phyloP scores from a whole-genome alignment of 2,113 vertebrate genomes.

The Etia nguti region DNA sequence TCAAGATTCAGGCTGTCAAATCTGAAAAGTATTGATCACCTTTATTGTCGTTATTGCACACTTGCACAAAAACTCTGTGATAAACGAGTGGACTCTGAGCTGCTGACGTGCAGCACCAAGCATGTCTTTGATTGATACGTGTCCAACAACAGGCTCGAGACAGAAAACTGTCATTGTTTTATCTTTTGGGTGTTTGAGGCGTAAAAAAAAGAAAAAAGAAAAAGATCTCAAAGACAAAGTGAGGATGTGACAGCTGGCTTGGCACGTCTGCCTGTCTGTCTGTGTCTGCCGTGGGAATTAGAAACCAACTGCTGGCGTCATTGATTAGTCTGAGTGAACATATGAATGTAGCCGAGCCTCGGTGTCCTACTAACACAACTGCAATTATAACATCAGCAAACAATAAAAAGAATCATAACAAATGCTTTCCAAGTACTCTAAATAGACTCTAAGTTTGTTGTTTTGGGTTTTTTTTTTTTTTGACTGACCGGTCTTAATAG shows the following conservation, averaged over 20 bases:
- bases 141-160: not conserved
- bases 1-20: not conserved
- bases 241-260: not conserved
- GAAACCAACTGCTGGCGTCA: not conserved
- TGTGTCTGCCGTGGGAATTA: conserved; percentile 10
- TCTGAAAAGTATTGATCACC: not conserved
- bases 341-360: not conserved
- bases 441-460: not conserved
- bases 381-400: not conserved
- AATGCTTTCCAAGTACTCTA: not conserved
- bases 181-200: not conserved
- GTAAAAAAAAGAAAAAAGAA: rapidly evolving
- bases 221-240: not conserved
- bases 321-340: not conserved
- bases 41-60: not conserved
- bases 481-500: rapidly evolving
- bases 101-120: not conserved
- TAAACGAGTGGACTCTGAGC: not conserved
- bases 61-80: not conserved
- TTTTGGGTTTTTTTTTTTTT: not conserved
- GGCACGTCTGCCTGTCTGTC: not conserved
- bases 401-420: not conserved
- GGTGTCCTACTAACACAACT: not conserved
- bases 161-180: not conserved
- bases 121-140: rapidly evolving